phyloP scores from a whole-genome alignment of 1,140 invertebrate genomes.

The Metopolophium dirhodum region DNA sequence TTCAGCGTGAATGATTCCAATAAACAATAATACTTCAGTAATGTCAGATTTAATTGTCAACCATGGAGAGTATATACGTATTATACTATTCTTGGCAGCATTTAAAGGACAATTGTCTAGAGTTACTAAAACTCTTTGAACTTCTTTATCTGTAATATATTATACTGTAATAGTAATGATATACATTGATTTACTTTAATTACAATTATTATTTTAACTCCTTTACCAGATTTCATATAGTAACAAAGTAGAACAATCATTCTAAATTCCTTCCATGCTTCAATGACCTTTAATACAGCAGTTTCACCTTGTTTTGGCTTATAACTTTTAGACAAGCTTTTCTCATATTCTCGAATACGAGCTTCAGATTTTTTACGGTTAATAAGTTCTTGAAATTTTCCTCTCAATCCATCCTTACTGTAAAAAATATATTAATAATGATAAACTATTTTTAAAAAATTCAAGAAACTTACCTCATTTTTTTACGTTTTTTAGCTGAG shows the following conservation, averaged over 20 bases:
- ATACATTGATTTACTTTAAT: background rate
- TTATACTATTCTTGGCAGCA: constrained; percentile 34
- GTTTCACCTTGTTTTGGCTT: background rate
- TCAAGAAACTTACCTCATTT: constrained; percentile 22
- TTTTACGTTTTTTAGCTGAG: constrained; percentile 51
- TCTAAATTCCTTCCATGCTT: constrained; percentile 22
- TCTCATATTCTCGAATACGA: constrained; percentile 41
- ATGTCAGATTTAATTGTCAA: constrained; percentile 19
- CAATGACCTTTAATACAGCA: constrained; percentile 26
- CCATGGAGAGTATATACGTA: constrained; percentile 40
- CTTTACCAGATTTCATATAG: constrained; percentile 5
- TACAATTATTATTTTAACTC: background rate
- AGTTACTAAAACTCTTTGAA: constrained; percentile 29
- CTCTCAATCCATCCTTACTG: constrained; percentile 30
- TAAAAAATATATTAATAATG: background rate
- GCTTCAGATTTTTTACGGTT: constrained; percentile 50
- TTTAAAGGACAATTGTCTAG: constrained; percentile 27
- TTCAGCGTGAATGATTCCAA: constrained; percentile 24
- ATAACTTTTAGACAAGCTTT: constrained; percentile 26
- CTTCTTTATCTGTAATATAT: background rate
- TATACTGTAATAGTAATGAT: background rate
- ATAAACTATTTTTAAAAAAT: background rate
- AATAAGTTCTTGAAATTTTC: constrained; percentile 42
- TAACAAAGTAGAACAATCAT: constrained; percentile 41
- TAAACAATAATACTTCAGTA: background rate